A percentile compares a stretch with the other conserved stretches of the same genome.
Evolutionary conservation across 2,888 invertebrate genomes (phyloP).

Genomic region (Pseudanteris insignis): DNA sequence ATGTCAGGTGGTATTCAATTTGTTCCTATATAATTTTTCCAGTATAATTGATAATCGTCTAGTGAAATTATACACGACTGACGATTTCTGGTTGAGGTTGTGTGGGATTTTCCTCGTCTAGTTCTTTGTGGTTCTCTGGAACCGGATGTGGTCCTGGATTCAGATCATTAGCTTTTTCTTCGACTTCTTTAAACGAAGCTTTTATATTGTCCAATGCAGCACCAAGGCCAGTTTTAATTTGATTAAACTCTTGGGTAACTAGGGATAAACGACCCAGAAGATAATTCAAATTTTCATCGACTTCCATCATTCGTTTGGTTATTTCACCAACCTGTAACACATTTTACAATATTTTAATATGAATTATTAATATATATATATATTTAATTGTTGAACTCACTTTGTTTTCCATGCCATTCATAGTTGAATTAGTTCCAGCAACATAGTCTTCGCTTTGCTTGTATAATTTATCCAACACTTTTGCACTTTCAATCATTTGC

Average conservation of each 20-base stretch:
- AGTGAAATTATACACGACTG: slow-evolving; percentile 11
- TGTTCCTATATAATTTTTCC: no score
- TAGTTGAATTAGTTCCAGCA: slow-evolving; percentile 78
- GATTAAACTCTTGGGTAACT: slow-evolving; percentile 85
- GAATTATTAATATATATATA: no score
- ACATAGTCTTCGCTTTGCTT: slow-evolving; percentile 82
- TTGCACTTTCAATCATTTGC: slow-evolving; percentile 80
- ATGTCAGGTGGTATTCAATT: no score
- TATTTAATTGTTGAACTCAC: slow-evolving; percentile 59
- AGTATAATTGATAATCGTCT: no score
- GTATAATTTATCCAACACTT: slow-evolving; percentile 79
- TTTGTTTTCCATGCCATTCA: slow-evolving; percentile 82
- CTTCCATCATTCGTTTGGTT: slow-evolving; percentile 78
- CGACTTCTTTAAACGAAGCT: slow-evolving; percentile 73
- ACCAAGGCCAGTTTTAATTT: slow-evolving; percentile 80
- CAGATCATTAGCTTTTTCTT: slow-evolving; percentile 66
- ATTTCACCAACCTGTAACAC: slow-evolving; percentile 75
- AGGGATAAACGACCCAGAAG: slow-evolving; percentile 81
- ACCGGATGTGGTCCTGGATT: slow-evolving; percentile 67
- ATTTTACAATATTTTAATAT: neutral
- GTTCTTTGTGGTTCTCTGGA: slow-evolving; percentile 59
- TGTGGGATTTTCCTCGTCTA: slow-evolving; percentile 43
- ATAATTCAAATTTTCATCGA: slow-evolving; percentile 84
- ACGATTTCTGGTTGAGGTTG: slow-evolving; percentile 32
- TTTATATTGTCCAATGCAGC: slow-evolving; percentile 77